phyloP scores from a whole-genome alignment of 2,113 vertebrate species.

The rabbit (Oryctolagus cuniculus) region mOryCun1.1 NC_091436.1:144527001-144527500 shows the following conservation, averaged over 20 bases:
- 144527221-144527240: constrained; percentile 71
- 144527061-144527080: constrained; percentile 90
- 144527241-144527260: constrained; percentile 75
- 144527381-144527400: neutral
- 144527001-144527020: constrained; percentile 82
- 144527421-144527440: neutral
- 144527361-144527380: constrained; percentile 62
- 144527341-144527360: constrained; percentile 17
- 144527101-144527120: constrained; percentile 80
- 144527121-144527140: constrained; percentile 85
- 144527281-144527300: constrained; percentile 66
- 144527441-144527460: neutral
- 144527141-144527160: constrained; percentile 86
- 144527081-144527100: constrained; percentile 91
- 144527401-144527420: neutral
- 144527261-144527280: constrained; percentile 69
- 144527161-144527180: constrained; percentile 66
- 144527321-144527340: constrained; percentile 55
- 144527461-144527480: neutral
- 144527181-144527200: constrained; percentile 82
- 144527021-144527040: constrained; percentile 84
- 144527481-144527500: neutral
- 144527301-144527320: constrained; percentile 80
- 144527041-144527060: constrained; percentile 86
- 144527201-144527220: constrained; percentile 82